A percentile compares a stretch with the other conserved stretches of the same genome.
Evolutionary conservation across 2,888 invertebrate genomes (phyloP).

Genomic region (Hemistola chrysoprasaria): DNA sequence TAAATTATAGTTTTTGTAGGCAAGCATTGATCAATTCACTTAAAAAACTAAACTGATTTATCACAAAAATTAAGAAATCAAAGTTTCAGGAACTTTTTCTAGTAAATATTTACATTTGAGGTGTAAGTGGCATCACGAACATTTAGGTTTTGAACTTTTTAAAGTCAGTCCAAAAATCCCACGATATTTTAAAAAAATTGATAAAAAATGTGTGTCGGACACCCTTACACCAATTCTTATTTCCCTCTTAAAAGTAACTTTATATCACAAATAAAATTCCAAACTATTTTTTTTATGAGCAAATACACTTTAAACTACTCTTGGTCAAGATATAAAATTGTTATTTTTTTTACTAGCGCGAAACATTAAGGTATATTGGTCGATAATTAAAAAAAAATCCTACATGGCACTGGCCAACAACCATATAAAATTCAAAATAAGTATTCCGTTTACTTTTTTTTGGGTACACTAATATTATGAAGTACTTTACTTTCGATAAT

Average conservation of each 20-base stretch:
- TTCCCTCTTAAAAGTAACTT: conserved; percentile 29
- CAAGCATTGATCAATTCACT: conserved; percentile 63
- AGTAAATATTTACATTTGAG: conserved; percentile 58
- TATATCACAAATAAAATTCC: conserved; percentile 74
- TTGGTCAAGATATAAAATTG: conserved; percentile 64
- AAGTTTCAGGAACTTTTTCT: conserved; percentile 57
- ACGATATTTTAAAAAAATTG: too few species aligned
- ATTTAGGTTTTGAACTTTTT: not conserved
- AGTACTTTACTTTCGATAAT: too few species aligned
- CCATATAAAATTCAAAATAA: too few species aligned
- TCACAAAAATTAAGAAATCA: conserved; percentile 43
- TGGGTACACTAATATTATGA: too few species aligned
- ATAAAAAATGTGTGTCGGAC: not conserved
- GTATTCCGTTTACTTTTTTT: too few species aligned
- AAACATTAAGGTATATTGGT: not conserved
- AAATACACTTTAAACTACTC: conserved; percentile 68
- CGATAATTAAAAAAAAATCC: not conserved
- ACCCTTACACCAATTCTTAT: conserved; percentile 38
- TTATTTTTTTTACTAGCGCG: conserved; percentile 32
- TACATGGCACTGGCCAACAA: too few species aligned
- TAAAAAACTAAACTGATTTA: conserved; percentile 41
- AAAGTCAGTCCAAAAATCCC: too few species aligned
- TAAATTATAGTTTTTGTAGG: conserved; percentile 59
- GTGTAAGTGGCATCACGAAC: conserved; percentile 15
- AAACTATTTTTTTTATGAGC: conserved; percentile 72